Evolutionary conservation across 92 coral and sea anemone species (phyloP).

Genomic region (Hydrozoanthus gracilis): DNA sequence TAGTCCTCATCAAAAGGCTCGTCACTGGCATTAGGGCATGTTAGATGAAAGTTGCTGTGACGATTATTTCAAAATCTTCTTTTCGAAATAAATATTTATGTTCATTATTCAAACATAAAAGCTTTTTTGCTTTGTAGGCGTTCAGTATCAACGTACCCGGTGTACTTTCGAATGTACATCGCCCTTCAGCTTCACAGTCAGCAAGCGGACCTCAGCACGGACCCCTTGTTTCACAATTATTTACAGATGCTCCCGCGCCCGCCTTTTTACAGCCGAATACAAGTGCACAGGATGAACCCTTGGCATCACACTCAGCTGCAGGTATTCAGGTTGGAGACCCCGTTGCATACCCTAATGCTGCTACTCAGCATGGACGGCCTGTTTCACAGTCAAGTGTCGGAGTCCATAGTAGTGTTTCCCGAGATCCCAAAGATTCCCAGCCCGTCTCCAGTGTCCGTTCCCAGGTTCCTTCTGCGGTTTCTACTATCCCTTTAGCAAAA

Average conservation of each 20-base stretch:
- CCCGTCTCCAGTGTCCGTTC: not conserved
- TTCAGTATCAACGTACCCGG: slow-evolving; percentile 77
- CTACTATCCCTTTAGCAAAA: no score
- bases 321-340: not conserved
- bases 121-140: slow-evolving; percentile 54
- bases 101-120: no score
- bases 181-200: slow-evolving; percentile 29
- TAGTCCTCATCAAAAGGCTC: no score
- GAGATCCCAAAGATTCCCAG: not conserved
- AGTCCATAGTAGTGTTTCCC: not conserved
- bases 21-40: no score
- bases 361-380: not conserved
- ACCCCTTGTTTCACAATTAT: not conserved
- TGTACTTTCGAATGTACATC: slow-evolving; percentile 61
- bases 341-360: not conserved
- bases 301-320: not conserved
- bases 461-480: not conserved
- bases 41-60: no score
- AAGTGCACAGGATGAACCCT: not conserved
- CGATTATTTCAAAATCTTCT: no score
- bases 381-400: not conserved
- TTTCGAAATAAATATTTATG: not conserved
- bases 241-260: not conserved
- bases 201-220: not conserved
- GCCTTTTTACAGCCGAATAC: not conserved